A percentile compares a stretch with the other conserved stretches of the same genome.
These are phyloP conservation scores for Stenotaenia linearis DNA, from an alignment of 2,888 invertebrate genomes.

Conservation along the genomic window DNA sequence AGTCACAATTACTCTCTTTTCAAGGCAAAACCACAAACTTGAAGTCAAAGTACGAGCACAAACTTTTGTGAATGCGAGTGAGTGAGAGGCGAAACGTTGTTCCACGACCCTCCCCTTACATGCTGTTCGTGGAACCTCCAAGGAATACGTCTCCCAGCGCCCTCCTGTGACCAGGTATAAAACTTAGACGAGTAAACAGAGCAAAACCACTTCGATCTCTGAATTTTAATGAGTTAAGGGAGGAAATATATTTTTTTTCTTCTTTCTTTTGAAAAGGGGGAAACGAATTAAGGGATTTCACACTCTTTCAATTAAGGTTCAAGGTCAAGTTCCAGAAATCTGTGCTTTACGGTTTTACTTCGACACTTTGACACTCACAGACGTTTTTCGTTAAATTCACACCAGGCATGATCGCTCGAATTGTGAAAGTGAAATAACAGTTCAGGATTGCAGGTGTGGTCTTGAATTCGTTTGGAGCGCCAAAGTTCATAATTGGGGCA, in stretches of 20 bases:
- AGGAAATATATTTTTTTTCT: background rate
- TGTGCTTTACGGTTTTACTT: background rate
- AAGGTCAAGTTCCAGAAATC: conserved; percentile 6
- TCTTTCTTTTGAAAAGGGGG: background rate
- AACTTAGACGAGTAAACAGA: background rate
- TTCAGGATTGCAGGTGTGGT: background rate
- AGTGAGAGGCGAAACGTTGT: conserved; percentile 1
- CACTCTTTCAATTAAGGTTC: background rate
- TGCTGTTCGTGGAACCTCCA: background rate
- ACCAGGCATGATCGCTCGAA: background rate
- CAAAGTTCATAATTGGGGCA: too few relatives aligned
- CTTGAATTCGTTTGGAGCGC: background rate
- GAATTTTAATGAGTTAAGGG: background rate
- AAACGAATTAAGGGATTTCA: background rate
- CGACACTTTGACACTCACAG: background rate
- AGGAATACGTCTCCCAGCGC: background rate
- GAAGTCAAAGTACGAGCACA: background rate
- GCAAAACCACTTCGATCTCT: background rate
- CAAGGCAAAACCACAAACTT: background rate
- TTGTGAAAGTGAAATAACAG: background rate
- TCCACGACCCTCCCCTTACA: conserved; percentile 6
- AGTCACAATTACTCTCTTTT: background rate
- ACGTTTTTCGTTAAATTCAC: background rate
- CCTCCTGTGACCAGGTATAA: background rate
- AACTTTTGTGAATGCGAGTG: conserved; percentile 1